Conservation (phyloP, 1,140 invertebrate species). For the Coenobita brevimanus region DNA sequence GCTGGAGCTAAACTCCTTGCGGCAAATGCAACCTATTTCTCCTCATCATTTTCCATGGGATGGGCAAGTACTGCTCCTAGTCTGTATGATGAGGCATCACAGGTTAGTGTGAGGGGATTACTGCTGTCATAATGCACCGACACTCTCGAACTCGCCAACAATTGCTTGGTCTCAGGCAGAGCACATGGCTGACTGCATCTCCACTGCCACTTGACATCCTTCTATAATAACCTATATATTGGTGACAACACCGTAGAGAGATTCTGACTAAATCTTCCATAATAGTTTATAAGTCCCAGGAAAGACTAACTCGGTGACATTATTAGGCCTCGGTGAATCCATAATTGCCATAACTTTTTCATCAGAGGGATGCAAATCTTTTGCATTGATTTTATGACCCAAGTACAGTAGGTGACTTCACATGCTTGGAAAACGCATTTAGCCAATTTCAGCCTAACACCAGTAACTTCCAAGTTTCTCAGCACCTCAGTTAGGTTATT, state of each 20-base stretch:
- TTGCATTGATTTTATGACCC: conserved; percentile 13
- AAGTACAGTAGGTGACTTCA: neutral
- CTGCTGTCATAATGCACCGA: no score
- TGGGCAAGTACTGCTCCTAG: no score
- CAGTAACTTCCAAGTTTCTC: neutral
- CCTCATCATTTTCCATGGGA: no score
- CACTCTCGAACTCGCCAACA: neutral
- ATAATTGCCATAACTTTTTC: neutral
- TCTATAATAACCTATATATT: conserved; percentile 12
- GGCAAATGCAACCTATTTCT: no score
- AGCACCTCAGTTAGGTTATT: neutral
- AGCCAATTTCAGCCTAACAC: conserved; percentile 3
- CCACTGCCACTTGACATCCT: conserved; percentile 12
- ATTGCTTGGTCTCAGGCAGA: neutral
- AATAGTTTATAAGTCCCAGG: neutral
- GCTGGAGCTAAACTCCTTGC: no score
- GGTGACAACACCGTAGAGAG: neutral
- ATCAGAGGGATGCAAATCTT: neutral
- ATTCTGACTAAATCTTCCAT: neutral
- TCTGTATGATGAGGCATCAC: no score
- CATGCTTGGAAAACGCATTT: conserved; percentile 18
- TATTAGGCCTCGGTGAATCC: neutral
- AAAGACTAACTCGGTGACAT: conserved; percentile 3
- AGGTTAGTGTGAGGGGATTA: no score
- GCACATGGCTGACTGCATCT: neutral